These are phyloP conservation scores for Pangasianodon gigas DNA, from an alignment of 2,113 vertebrate species.

Conservation along the genomic window DNA sequence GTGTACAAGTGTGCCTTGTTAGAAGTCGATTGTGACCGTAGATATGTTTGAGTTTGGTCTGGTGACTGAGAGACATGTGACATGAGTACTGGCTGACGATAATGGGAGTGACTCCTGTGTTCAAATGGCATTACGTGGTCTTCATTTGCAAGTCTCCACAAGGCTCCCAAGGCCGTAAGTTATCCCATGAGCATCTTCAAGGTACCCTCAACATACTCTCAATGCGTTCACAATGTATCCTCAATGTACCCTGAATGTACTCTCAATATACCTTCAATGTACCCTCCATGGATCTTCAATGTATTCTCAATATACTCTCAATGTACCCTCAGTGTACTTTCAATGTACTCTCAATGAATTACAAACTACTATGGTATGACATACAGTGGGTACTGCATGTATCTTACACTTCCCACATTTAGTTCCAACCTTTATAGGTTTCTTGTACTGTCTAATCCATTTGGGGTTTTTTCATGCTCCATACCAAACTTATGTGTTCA, in stretches of 20 bases:
- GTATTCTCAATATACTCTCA: too few species aligned
- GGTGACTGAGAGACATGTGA: background rate
- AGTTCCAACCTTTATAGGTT: background rate
- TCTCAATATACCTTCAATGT: background rate
- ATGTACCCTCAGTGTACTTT: background rate
- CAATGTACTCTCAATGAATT: background rate
- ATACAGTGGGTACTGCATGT: background rate
- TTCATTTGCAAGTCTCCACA: background rate
- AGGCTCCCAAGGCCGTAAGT: background rate
- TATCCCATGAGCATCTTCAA: background rate
- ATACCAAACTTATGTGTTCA: background rate
- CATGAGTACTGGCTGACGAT: background rate
- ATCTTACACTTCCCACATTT: too few species aligned
- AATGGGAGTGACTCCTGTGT: background rate
- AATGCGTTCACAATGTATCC: background rate
- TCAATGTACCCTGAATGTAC: background rate
- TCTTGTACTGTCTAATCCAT: background rate
- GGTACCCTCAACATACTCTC: background rate
- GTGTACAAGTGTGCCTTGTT: background rate
- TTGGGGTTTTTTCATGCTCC: background rate
- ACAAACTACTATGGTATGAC: background rate
- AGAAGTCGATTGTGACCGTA: background rate
- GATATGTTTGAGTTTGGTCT: background rate
- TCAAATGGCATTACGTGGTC: background rate
- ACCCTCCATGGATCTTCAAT: too few species aligned